Evolutionary conservation across 2,888 invertebrate species (phyloP), one percentile per base, ranked within the genome.

Genomic region (Tipula confusa): DNA sequence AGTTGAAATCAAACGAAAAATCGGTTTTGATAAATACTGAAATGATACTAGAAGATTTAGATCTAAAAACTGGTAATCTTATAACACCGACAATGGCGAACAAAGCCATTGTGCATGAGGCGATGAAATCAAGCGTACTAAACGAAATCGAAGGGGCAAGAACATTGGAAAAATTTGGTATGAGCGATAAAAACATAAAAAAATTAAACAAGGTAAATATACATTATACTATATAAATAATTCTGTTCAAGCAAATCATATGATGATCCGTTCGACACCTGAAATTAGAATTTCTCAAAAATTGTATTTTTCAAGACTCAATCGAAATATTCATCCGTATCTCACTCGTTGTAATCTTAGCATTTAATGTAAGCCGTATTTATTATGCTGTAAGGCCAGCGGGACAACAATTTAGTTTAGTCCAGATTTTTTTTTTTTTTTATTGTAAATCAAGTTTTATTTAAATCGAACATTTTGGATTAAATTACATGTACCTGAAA

Each of bases 131-230:
- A 85, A 93, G 93, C 79, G 90, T 91, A 1, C 87, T 95, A 84
- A 91, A 91, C 82, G 94, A 93, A 0, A 92, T 94, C 86, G 95
- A 95, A 86, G 91, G 93, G 1, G 86, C 87, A 83, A 85, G 9
- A 24, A 82, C 1, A 86, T 86, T 0, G 86, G 86, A 2, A 86
- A 86, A 9, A 85, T 85, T 82, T 85, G 64, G 64, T 9, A 2
- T 64, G 18, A 64, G 64, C 24, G 64, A 64, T 64, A 64, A 64
- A 64, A 64, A 64, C 11, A 64, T 64, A 28, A 84, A 82, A 64
- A 84, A 86, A 29, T 13, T 87, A 1, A 87, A 87, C 29, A 87
- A 86, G 85, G 89, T 89, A 86, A 87, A 86, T 85, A 38, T 3
- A 0, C 5, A 2, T 18, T 36, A 48, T 11, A 5, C 9, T 2